A percentile compares a stretch with the other conserved stretches of the same genome.
Conservation (phyloP, 1,140 invertebrate genomes). For the Drosophila melanogaster region DNA sequence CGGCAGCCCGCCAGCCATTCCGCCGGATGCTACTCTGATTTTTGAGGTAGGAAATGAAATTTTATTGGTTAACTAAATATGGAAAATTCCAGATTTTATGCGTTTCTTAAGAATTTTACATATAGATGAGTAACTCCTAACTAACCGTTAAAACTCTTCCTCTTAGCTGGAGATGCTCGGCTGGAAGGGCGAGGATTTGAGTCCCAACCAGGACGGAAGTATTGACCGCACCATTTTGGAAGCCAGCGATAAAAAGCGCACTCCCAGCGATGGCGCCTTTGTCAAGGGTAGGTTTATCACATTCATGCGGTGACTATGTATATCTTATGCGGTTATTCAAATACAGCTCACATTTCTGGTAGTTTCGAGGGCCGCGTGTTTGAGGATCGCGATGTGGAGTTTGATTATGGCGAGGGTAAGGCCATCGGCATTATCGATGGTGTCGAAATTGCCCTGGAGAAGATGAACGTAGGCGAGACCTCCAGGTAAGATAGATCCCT, state of each 20-base stretch:
- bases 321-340: slow-evolving; percentile 38
- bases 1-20: slow-evolving; percentile 95
- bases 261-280: slow-evolving; percentile 92
- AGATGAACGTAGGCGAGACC: slow-evolving; percentile 93
- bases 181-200: slow-evolving; percentile 95
- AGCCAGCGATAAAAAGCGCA: slow-evolving; percentile 86
- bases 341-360: slow-evolving; percentile 91
- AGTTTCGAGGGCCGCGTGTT: slow-evolving; percentile 88
- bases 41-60: slow-evolving; percentile 91
- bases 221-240: slow-evolving; percentile 90
- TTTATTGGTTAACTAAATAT: too few relatives aligned
- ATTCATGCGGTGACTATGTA: slow-evolving; percentile 31
- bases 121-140: not conserved
- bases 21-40: slow-evolving; percentile 94
- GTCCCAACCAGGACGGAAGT: slow-evolving; percentile 91
- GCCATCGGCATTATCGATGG: slow-evolving; percentile 91
- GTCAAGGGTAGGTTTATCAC: slow-evolving; percentile 88
- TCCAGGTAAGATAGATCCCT: slow-evolving; percentile 85
- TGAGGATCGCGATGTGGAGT: slow-evolving; percentile 92
- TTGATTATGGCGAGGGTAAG: slow-evolving; percentile 94
- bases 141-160: not conserved
- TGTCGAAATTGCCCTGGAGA: slow-evolving; percentile 93
- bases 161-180: slow-evolving; percentile 92
- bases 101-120: not conserved
- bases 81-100: too few relatives aligned